phyloP scores from a whole-genome alignment of 2,113 vertebrate genomes.

The Psephotus haematonotus region DNA sequence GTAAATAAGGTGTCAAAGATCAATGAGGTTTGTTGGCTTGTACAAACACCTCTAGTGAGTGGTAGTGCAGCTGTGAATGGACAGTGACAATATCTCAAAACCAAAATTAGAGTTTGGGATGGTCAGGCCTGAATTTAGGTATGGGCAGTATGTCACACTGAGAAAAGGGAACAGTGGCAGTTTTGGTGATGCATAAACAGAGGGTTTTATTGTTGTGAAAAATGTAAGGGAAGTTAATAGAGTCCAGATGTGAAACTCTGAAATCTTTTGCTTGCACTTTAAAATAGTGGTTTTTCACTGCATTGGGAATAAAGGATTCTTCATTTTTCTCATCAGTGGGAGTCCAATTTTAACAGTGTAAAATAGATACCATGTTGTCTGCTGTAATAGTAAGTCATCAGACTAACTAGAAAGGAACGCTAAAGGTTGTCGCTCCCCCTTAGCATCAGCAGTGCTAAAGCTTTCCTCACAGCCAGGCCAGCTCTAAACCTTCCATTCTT shows the following conservation, averaged over 20 bases:
- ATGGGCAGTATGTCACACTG: not conserved
- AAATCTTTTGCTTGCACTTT: not conserved
- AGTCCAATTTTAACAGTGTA: not conserved
- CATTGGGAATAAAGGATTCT: not conserved
- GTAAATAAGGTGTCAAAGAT: not conserved
- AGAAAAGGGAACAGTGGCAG: not conserved
- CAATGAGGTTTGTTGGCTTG: not conserved
- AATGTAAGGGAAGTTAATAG: not conserved
- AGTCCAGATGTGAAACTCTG: not conserved
- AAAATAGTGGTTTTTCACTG: not conserved
- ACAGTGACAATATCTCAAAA: not conserved
- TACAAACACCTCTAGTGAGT: not conserved
- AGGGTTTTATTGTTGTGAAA: not conserved
- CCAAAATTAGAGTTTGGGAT: accelerated
- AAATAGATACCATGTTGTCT: not conserved
- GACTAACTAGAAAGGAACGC: not conserved
- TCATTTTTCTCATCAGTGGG: not conserved
- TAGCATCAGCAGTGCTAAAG: not conserved
- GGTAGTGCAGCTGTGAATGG: not conserved
- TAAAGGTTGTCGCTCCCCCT: slow-evolving; percentile 5
- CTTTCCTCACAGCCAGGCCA: not conserved
- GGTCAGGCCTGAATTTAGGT: not conserved
- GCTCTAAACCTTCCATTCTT: not conserved
- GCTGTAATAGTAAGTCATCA: not conserved
- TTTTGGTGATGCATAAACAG: not conserved